phyloP scores from a whole-genome alignment of 1,140 invertebrate species.

The Drosophila pandora region DNA sequence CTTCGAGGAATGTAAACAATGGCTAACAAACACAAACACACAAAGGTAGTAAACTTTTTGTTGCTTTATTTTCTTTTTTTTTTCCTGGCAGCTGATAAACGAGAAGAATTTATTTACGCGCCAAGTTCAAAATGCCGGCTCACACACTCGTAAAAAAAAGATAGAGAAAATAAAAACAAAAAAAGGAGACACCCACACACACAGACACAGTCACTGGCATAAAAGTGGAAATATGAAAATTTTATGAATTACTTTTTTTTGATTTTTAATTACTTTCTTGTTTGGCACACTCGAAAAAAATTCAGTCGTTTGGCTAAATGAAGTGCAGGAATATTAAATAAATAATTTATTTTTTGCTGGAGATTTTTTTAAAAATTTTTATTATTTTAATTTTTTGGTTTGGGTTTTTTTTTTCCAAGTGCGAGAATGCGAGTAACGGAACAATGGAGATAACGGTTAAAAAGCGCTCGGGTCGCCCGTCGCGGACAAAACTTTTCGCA shows the following conservation, averaged over 20 bases:
- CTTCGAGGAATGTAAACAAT: constrained; percentile 33
- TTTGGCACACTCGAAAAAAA: constrained; percentile 34
- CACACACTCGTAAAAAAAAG: constrained; percentile 8
- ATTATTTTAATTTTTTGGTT: background rate
- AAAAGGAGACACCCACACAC: background rate
- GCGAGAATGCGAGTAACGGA: constrained; percentile 38
- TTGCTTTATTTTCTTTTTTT: background rate
- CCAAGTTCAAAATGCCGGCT: constrained; percentile 63
- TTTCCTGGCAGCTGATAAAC: constrained; percentile 43
- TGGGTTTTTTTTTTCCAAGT: background rate
- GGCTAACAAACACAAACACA: background rate
- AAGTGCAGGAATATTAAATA: constrained; percentile 1
- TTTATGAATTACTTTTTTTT: background rate
- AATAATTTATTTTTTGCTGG: constrained; percentile 31
- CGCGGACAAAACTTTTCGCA: constrained; percentile 65
- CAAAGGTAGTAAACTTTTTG: background rate
- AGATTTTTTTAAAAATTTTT: constrained; percentile 9
- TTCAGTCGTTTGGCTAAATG: background rate
- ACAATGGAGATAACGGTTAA: constrained; percentile 66
- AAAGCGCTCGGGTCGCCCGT: constrained; percentile 58
- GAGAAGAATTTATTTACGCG: constrained; percentile 57
- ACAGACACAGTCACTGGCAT: background rate
- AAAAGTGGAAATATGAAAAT: constrained; percentile 2
- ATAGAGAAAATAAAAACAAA: background rate
- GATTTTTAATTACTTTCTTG: constrained; percentile 35